These are phyloP conservation scores for Lamellibrachia satsuma DNA, from an alignment of 2,888 invertebrate genomes.

Conservation along the genomic window DNA sequence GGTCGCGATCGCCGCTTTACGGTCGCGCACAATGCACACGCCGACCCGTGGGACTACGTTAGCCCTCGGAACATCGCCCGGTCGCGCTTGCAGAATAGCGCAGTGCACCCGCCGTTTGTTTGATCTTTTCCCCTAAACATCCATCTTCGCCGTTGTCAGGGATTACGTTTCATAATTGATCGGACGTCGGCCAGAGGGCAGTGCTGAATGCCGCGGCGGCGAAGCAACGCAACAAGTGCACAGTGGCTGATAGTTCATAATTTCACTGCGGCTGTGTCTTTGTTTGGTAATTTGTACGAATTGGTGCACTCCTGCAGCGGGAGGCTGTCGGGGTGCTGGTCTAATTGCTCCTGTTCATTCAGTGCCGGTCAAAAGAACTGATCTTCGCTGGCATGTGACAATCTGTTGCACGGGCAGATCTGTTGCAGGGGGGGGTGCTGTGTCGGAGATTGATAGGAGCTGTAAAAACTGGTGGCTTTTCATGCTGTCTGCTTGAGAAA, in stretches of 20 bases:
- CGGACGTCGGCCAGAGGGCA: conserved; percentile 9
- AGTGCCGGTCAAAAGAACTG: conserved; percentile 9
- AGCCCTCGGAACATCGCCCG: background rate
- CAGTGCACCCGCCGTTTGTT: background rate
- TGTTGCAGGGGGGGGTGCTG: conserved; percentile 4
- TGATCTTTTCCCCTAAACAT: background rate
- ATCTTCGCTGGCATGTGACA: conserved; percentile 17
- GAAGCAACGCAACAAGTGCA: background rate
- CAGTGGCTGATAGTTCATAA: background rate
- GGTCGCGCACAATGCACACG: background rate
- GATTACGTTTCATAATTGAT: conserved; percentile 13
- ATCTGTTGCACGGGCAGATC: conserved; percentile 17
- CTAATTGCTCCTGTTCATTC: conserved; percentile 4
- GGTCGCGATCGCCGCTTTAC: background rate
- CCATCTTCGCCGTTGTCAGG: conserved; percentile 12
- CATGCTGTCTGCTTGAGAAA: background rate
- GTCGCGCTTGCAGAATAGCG: background rate
- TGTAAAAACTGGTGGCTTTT: background rate
- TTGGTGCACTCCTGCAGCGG: background rate
- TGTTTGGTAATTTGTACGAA: conserved; percentile 17
- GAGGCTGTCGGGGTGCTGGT: background rate
- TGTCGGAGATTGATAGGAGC: background rate
- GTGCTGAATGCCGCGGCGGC: background rate
- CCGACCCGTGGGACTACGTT: background rate
- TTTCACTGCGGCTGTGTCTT: background rate